Percentiles rank a stretch among this genome's conserved stretches.
phyloP scores from a whole-genome alignment of 2,113 vertebrate genomes.

The Ceyx melanurus region DNA sequence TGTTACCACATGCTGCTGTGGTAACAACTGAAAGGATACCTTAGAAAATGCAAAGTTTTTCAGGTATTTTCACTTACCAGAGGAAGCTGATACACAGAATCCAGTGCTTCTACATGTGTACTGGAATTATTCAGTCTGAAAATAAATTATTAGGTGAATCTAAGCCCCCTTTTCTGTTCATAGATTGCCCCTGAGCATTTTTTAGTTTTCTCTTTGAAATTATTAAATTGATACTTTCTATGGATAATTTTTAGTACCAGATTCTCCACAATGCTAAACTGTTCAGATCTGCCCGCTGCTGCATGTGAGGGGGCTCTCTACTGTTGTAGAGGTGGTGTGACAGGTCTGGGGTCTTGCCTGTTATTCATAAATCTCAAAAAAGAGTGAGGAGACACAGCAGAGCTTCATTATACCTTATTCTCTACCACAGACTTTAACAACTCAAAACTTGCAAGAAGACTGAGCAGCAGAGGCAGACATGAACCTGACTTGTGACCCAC shows the following conservation, averaged over 20 bases:
- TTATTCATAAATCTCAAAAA: background rate
- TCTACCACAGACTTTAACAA: background rate
- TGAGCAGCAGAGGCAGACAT: background rate
- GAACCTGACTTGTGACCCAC: background rate
- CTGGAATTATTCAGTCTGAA: conserved; percentile 39
- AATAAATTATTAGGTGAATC: conserved; percentile 53
- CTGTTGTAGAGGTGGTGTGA: background rate
- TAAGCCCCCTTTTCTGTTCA: conserved; percentile 40
- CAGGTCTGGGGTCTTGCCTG: background rate
- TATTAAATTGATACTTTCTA: background rate
- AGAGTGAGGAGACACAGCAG: background rate
- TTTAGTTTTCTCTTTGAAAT: conserved; percentile 40
- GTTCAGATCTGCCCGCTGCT: background rate
- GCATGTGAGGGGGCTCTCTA: background rate
- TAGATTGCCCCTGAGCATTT: conserved; percentile 1
- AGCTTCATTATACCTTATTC: background rate
- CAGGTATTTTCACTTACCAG: background rate
- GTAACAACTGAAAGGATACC: background rate
- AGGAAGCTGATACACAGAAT: background rate
- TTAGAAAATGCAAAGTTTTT: background rate
- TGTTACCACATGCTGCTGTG: background rate
- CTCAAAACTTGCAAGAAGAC: background rate
- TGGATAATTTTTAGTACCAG: conserved; percentile 1
- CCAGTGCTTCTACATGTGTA: background rate
- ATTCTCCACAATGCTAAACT: background rate